These are phyloP conservation scores for Capromys pilorides DNA, from an alignment of 2,797 vertebrate genomes.

Conservation along the genomic window DNA sequence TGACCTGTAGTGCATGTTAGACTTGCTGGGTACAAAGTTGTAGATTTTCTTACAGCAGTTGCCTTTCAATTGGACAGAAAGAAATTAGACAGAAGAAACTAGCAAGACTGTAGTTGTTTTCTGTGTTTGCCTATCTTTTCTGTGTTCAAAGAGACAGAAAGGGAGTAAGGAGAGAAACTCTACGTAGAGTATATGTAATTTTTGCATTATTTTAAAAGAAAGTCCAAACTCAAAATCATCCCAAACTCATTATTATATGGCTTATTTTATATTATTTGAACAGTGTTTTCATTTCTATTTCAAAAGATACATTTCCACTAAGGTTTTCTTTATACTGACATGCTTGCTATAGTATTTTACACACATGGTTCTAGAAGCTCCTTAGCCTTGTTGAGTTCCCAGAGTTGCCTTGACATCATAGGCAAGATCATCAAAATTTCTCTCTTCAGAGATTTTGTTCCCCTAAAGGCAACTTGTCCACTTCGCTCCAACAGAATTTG, in stretches of 20 bases:
- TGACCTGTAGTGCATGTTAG: neutral
- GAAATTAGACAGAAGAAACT: neutral
- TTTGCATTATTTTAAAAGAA: neutral
- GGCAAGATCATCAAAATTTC: neutral
- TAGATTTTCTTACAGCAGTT: neutral
- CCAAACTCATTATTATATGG: neutral
- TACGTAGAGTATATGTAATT: neutral
- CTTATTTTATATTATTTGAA: slow-evolving; percentile 2
- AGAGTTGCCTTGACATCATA: neutral
- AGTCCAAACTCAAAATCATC: neutral
- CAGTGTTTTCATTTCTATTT: neutral
- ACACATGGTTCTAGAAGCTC: neutral
- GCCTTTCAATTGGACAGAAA: neutral
- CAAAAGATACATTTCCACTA: neutral
- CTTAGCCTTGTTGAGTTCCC: slow-evolving; percentile 14
- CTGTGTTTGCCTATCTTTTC: neutral
- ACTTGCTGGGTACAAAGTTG: neutral
- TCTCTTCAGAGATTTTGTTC: slow-evolving; percentile 43
- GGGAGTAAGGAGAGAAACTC: neutral
- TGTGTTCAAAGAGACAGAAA: slow-evolving; percentile 22
- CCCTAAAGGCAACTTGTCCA: slow-evolving; percentile 22
- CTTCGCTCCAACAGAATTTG: slow-evolving; percentile 49
- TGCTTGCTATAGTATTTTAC: neutral
- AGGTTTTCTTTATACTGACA: neutral
- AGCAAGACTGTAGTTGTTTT: neutral